phyloP scores from a whole-genome alignment of 2,113 vertebrate genomes.

The Chamaetylas fuelleborni region DNA sequence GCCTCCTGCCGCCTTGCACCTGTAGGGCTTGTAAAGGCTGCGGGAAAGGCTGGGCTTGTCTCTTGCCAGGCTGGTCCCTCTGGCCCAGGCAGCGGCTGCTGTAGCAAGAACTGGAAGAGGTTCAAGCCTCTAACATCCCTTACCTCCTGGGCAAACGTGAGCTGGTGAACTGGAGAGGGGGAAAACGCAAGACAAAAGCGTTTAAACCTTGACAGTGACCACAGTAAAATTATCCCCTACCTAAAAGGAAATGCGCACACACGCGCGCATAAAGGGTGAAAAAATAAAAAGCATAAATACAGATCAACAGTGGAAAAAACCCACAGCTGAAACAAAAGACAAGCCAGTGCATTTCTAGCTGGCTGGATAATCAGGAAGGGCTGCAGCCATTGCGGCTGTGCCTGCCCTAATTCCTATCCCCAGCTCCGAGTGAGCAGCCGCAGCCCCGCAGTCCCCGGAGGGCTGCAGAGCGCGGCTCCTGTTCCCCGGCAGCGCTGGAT shows the following conservation, averaged over 20 bases:
- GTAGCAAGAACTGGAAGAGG: not conserved
- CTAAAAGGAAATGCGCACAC: not conserved
- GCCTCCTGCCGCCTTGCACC: not conserved
- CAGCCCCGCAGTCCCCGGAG: constrained; percentile 41
- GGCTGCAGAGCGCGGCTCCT: not conserved
- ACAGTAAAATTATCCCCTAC: not conserved
- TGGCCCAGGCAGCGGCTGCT: not conserved
- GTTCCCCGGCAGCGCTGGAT: not conserved
- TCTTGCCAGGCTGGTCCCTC: not conserved
- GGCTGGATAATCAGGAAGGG: not conserved
- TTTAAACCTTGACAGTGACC: not conserved
- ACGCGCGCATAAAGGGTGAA: fast-evolving
- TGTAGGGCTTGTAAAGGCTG: not conserved
- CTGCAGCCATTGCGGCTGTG: not conserved
- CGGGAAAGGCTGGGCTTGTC: not conserved
- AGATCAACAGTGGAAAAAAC: not conserved
- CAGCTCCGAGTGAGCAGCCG: constrained; percentile 8
- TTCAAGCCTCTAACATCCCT: not conserved
- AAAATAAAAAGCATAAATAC: not conserved
- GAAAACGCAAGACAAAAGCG: not conserved
- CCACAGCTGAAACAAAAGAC: not conserved
- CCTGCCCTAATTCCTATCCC: constrained; percentile 40
- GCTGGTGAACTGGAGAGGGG: not conserved
- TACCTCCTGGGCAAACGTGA: not conserved
- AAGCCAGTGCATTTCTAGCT: not conserved